Evolutionary conservation across 2,888 invertebrate species (phyloP).

Genomic region (Holacanthella duospinosa): DNA sequence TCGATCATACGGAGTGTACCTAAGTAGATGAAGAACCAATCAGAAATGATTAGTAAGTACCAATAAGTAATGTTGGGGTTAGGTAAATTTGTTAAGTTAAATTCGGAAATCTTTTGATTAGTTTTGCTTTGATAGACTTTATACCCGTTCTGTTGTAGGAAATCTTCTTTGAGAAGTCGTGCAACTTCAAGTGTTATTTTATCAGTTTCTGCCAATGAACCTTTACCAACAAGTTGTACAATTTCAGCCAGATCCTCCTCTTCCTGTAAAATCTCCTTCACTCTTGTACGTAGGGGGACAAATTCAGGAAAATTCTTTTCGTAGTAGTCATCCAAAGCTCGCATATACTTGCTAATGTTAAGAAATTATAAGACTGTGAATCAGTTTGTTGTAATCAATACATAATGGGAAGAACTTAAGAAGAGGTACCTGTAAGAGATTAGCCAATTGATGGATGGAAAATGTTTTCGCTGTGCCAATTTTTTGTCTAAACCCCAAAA

Average conservation of each 20-base stretch:
- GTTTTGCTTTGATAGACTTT: too few relatives aligned
- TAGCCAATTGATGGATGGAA: constrained; percentile 99
- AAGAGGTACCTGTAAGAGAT: constrained; percentile 86
- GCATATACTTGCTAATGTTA: constrained; percentile 97
- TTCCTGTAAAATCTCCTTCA: constrained; percentile 83
- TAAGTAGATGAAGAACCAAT: constrained; percentile 39
- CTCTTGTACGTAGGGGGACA: constrained; percentile 91
- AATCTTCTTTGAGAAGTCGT: constrained; percentile 96
- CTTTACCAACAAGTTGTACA: constrained; percentile 98
- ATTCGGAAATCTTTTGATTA: neutral
- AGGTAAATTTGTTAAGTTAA: neutral
- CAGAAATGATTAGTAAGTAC: neutral
- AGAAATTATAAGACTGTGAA: too few relatives aligned
- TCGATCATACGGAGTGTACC: constrained; percentile 83
- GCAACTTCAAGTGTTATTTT: constrained; percentile 99
- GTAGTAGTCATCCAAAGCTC: constrained; percentile 97
- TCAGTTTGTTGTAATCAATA: too few relatives aligned
- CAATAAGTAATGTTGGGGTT: neutral
- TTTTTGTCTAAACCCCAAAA: constrained; percentile 99
- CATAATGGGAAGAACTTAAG: too few relatives aligned
- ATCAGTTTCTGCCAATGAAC: constrained; percentile 94
- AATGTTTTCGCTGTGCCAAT: constrained; percentile 96
- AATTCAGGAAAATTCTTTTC: constrained; percentile 97
- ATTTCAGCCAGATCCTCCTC: constrained; percentile 99
- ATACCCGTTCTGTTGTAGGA: constrained; percentile 96